Conservation (phyloP, 1,140 invertebrate species). For the Eriocheir sinensis region DNA sequence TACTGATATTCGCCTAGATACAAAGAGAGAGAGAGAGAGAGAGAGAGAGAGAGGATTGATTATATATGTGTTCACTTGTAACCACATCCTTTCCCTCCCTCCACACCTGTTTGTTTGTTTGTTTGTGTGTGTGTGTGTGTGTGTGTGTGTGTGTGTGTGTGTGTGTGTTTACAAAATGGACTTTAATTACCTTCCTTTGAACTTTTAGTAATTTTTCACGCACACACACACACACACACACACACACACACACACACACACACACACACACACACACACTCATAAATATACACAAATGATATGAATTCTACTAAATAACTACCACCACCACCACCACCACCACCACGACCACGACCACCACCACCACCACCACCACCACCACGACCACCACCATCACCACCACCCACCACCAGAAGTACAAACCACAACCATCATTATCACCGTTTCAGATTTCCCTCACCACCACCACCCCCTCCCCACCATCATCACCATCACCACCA, state of each 20-base stretch:
- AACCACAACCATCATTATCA: not conserved
- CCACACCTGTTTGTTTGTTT: not conserved
- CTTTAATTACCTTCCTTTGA: not conserved
- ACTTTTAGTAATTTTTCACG: not conserved
- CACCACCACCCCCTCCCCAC: too few relatives aligned
- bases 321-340: not conserved
- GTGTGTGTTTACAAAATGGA: not conserved
- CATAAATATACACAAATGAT: not conserved
- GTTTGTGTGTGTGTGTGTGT: conserved; percentile 13
- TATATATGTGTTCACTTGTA: not conserved
- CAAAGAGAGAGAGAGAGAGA: not conserved
- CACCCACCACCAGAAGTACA: not conserved
- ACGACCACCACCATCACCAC: not conserved
- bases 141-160: conserved; percentile 24
- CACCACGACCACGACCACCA: not conserved
- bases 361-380: not conserved
- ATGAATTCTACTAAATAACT: not conserved
- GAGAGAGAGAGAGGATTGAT: not conserved
- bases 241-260: conserved; percentile 49
- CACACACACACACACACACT: not conserved
- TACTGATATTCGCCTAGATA: not conserved
- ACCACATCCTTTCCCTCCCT: conserved; percentile 8
- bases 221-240: conserved; percentile 57
- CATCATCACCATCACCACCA: too few relatives aligned
- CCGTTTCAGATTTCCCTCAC: not conserved